Base-by-base conservation (phyloP, 2,113 vertebrate species). In the Nerophis ophidion region DNA sequence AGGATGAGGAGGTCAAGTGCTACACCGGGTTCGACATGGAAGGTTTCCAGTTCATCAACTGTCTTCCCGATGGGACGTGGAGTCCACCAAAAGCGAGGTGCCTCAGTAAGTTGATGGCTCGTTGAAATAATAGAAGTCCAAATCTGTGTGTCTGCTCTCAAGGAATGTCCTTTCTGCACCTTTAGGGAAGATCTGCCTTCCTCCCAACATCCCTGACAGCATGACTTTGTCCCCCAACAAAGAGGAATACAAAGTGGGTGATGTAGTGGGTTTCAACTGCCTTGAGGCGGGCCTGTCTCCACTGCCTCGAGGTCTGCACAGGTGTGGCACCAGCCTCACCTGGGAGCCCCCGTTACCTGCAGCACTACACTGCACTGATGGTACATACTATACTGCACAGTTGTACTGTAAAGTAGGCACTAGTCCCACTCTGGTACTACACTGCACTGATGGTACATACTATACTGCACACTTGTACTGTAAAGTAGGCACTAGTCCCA, bases 1-100 rank as follows among this genome's bases (percentile, higher is more conserved):
- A 98, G 76, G 88, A 92, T 48, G 90, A 84, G 6, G 94, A 97
- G 89, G 87, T 98, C 34, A 66, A 70, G 42, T 99, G 95, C 75
- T 72, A 90, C 45, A 90, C 89, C 47, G 93, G 93, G 12, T 91
- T 92, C 61, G 74, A 85, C n/a, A 64, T 91, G 54, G 78, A 80
- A 1, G 95, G 95, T 2, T 94, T 92, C 66, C 94, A 90, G 67
- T 95, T 84, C 75, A 80, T 93, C 58, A 86, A 80, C 56, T 99
- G 96, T 69, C 85, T 89, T 58, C 90, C 92, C 48, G 92, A 93
- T 47, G 89, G 92, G 11, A 91, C 87, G 1, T 98, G 95, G 95
- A 89, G 51, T 1, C 75, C 71, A 6, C 72, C 87, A 1, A 68
- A 11, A 0, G 69, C 92, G 61, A 72, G 80, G 33, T 98, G 96